Base-by-base conservation (phyloP, 2,113 vertebrate genomes). In the Corydoras maculifer region DNA sequence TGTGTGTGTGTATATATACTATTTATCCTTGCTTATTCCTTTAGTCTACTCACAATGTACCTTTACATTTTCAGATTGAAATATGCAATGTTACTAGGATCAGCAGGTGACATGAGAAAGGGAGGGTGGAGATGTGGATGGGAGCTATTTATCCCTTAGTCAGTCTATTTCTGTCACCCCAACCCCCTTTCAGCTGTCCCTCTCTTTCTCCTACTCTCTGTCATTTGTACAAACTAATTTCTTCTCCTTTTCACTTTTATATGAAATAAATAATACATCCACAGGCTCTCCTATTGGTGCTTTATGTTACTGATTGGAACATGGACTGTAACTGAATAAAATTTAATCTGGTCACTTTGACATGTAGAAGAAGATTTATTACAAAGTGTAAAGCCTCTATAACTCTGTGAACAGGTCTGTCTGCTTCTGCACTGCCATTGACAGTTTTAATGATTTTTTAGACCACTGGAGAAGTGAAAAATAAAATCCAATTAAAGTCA, bases 161-260 rank as follows among this genome's bases (percentile, higher is more conserved):
- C 80, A 70, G 80, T 88, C 89, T 91, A 90, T 91, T 91, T 88
- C 82, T 84, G 88, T 85, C 82, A 69, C 69, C 58, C 89, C 88
- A 81, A 86, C 87, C 88, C 87, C 90, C 83, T 77, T 70, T 65
- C 90, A 91, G 90, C 89, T 91, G 90, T 90, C 88, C 81, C 69
- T 67, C 69, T 65, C 63, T 75, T 83, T 76, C 81, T 77, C 74
- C 80, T 79, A 77, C 79, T 68, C 62, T 75, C 80, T 71, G 78
- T 73, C 80, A 78, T 74, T 77, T 81, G 32, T 72, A 79, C 77
- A 84, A 84, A 84, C 80, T 79, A 62, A 81, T 80, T 75, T 86
- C 84, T 82, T 87, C 83, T 82, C 84, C 71, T 79, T 83, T 70
- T 72, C 53, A 70, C 65, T 71, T 76, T 35, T 63, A 75, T 76